These are phyloP conservation scores for Cryptoleucopteryx plumbea DNA, from an alignment of 2,113 vertebrate genomes.

Conservation along the genomic window DNA sequence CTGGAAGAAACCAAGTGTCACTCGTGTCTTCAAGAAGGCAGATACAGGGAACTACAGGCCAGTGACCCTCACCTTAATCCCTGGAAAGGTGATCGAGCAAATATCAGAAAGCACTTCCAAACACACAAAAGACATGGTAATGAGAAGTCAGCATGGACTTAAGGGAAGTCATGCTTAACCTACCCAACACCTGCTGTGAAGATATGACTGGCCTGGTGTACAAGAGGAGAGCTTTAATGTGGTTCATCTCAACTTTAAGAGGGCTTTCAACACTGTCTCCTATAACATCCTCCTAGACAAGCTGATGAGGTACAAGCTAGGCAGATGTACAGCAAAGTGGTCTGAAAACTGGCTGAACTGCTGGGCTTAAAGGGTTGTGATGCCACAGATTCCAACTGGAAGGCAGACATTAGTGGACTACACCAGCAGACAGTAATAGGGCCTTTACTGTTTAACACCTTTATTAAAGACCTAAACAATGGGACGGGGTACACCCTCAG, in stretches of 20 bases:
- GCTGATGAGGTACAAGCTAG: not conserved
- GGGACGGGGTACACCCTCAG: not conserved
- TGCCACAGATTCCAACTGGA: not conserved
- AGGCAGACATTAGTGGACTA: not conserved
- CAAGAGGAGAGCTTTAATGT: not conserved
- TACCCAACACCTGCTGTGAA: not conserved
- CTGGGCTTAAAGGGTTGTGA: not conserved
- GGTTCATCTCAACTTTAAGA: not conserved
- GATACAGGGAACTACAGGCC: not conserved
- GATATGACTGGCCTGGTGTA: not conserved
- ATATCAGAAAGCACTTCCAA: not conserved
- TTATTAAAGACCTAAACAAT: not conserved
- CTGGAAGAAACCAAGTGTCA: not conserved
- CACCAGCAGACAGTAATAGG: not conserved
- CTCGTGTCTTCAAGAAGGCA: not conserved
- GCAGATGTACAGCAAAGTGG: not conserved
- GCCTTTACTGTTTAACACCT: not conserved
- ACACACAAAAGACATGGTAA: not conserved
- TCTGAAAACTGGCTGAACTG: not conserved
- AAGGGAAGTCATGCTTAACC: not conserved
- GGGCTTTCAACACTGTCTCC: not conserved
- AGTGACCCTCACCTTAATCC: not conserved
- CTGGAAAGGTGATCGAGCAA: not conserved
- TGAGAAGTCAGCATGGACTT: not conserved
- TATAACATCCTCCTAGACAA: not conserved